Percentiles rank a stretch among this genome's conserved stretches.
Conservation (phyloP, 1,140 invertebrate species). For the Episyrphus balteatus region DNA sequence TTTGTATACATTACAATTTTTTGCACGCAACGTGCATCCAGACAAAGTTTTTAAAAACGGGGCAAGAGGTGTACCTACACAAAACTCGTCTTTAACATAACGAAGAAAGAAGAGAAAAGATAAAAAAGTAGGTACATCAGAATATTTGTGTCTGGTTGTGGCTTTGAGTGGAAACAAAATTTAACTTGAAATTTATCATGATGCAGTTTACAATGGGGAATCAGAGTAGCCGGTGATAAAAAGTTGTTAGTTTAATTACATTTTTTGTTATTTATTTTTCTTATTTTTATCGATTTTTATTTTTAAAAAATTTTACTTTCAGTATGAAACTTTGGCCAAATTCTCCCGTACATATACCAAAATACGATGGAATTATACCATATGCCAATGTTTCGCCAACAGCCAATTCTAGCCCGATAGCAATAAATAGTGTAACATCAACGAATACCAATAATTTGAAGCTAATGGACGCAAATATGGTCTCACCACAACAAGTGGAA, state of each 20-base stretch:
- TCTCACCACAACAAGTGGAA: conserved; percentile 29
- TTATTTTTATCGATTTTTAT: not conserved
- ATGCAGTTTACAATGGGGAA: too few species aligned
- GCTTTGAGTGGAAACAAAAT: too few species aligned
- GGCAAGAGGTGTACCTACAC: too few species aligned
- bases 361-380: conserved; percentile 34
- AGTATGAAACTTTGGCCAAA: conserved; percentile 36
- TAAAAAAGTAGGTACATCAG: too few species aligned
- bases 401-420: conserved; percentile 29
- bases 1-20: too few species aligned
- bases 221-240: too few species aligned
- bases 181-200: too few species aligned
- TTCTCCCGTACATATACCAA: conserved; percentile 36
- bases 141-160: too few species aligned
- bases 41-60: too few species aligned
- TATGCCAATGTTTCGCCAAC: conserved; percentile 25
- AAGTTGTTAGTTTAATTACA: not conserved
- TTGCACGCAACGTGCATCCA: too few species aligned
- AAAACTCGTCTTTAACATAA: too few species aligned
- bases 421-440: conserved; percentile 36
- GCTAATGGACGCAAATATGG: conserved; percentile 34
- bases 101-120: too few species aligned
- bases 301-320: conserved; percentile 6
- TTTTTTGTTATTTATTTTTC: not conserved
- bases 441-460: conserved; percentile 34